Evolutionary conservation across 2,113 vertebrate genomes (phyloP).

Genomic region (Phyllopteryx taeniolatus): DNA sequence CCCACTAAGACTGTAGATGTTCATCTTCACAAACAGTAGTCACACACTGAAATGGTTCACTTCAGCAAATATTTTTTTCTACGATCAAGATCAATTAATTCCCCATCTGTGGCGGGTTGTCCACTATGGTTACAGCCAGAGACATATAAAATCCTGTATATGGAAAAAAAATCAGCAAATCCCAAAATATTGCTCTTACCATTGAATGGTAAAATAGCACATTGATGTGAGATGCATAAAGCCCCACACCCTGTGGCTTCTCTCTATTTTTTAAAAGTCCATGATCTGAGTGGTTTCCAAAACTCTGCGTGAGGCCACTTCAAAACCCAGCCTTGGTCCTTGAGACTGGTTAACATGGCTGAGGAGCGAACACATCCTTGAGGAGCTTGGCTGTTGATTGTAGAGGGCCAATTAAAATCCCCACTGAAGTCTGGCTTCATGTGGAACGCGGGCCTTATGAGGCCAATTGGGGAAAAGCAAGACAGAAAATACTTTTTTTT

Average conservation of each 20-base stretch:
- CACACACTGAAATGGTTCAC: conserved; percentile 13
- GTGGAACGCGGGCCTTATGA: conserved; percentile 59
- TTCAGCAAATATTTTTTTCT: conserved; percentile 22
- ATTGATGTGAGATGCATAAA: conserved; percentile 51
- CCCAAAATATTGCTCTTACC: conserved; percentile 31
- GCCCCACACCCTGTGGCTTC: conserved; percentile 54
- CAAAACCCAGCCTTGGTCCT: conserved; percentile 64
- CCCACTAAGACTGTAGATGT: conserved; percentile 47
- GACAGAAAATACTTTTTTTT: conserved; percentile 39
- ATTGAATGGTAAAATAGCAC: conserved; percentile 22
- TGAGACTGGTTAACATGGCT: conserved; percentile 54
- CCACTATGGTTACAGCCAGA: not conserved
- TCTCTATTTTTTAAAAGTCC: conserved; percentile 66
- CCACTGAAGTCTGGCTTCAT: conserved; percentile 55
- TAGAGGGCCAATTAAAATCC: conserved; percentile 75
- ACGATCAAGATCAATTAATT: conserved; percentile 19
- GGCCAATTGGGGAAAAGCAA: conserved; percentile 47
- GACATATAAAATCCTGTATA: conserved; percentile 21
- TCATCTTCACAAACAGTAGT: conserved; percentile 36
- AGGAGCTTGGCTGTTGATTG: conserved; percentile 61
- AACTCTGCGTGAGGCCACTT: conserved; percentile 70
- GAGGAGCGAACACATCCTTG: conserved; percentile 59
- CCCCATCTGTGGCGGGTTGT: conserved; percentile 6
- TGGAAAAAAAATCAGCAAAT: conserved; percentile 7
- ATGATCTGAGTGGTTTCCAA: conserved; percentile 62